Base-by-base conservation (phyloP, 2,113 vertebrate species). In the Ornithorhynchus anatinus region DNA sequence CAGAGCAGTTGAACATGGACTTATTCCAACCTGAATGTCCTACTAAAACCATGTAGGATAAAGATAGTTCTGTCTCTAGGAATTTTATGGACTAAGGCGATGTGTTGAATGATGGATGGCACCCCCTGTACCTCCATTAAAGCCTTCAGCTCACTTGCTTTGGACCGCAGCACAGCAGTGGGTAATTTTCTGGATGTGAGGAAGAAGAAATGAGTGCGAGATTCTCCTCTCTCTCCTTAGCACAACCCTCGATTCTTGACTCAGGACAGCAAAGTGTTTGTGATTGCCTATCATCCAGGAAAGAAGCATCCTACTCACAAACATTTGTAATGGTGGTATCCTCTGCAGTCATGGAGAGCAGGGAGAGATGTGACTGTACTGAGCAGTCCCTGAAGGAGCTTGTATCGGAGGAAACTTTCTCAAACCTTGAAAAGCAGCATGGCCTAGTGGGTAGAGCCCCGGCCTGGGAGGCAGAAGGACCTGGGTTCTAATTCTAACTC, bases 1-100 rank as follows among this genome's bases (percentile, higher is more conserved):
- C 52, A 74, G n/a, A 74, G 50, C 61, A 79, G 66, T 45, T 62
- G 71, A 84, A 83, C 68, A 76, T 81, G 65, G 74, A 69, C 77
- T 79, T 71, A 39, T 23, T 79, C 75, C 80, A 79, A 71, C 37
- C 54, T 66, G 35, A 47, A 74, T 77, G 58, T 62, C 64, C 77
- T 68, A 75, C 65, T 76, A 79, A 87, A 82, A 62, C 42, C n/a
- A n/a, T 32, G 65, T 68, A 57, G 47, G 75, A 82, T 83, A 77
- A 83, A 81, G 75, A 65, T 71, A 76, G 40, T 58, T 59, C 61
- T 72, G 51, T 72, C 71, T 82, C 70, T 62, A 56, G 60, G 40
- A 80, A 73, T 67, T 84, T 79, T 79, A 81, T 69, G 38, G 35
- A 61, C 77, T 81, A 56, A 59, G 66, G 47, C 51, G 68, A 20